These are phyloP conservation scores for Tridacna crocea DNA, from an alignment of 2,888 invertebrate species.

Conservation along the genomic window DNA sequence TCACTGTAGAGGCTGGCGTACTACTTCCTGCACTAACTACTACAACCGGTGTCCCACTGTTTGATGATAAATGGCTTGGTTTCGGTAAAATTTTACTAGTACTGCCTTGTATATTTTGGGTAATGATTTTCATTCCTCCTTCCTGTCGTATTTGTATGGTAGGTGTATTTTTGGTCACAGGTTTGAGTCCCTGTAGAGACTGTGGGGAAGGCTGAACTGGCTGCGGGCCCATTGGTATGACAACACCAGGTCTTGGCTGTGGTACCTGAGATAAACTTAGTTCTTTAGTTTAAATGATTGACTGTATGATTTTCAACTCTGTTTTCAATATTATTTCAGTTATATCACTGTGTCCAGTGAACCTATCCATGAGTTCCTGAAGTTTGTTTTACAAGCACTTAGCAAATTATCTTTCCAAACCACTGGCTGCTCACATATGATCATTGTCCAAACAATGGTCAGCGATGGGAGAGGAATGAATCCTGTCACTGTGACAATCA, in stretches of 20 bases:
- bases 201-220: slow-evolving; percentile 74
- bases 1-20: slow-evolving; percentile 68
- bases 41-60: slow-evolving; percentile 76
- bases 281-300: neutral
- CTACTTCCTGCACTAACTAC: slow-evolving; percentile 77
- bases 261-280: slow-evolving; percentile 51
- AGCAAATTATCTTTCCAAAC: no score
- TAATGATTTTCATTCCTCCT: slow-evolving; percentile 71
- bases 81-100: slow-evolving; percentile 82
- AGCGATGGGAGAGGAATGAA: no score
- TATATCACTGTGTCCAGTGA: no score
- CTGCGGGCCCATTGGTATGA: slow-evolving; percentile 79
- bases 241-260: slow-evolving; percentile 75
- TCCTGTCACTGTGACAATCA: no score
- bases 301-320: no score
- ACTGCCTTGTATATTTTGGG: slow-evolving; percentile 61
- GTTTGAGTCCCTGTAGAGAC: slow-evolving; percentile 73
- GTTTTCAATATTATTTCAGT: no score
- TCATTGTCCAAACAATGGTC: no score
- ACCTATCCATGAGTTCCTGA: no score
- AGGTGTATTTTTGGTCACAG: slow-evolving; percentile 71
- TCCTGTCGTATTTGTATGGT: slow-evolving; percentile 83
- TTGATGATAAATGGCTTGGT: slow-evolving; percentile 67
- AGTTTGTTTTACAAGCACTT: no score
- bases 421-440: no score